Evolutionary conservation across 1,140 invertebrate species (phyloP).

Genomic region (Diorhabda elongata): DNA sequence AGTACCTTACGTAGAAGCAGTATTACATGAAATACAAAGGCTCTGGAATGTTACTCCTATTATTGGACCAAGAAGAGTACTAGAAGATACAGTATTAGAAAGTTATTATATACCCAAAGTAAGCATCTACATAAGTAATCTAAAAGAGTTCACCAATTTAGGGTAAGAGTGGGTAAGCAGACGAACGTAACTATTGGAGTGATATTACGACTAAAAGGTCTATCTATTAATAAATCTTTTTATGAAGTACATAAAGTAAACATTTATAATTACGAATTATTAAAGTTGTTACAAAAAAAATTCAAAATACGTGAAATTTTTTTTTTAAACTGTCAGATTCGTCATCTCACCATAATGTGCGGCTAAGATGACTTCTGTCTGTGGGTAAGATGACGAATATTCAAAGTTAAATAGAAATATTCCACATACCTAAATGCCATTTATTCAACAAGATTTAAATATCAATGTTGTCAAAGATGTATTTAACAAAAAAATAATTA

Average conservation of each 20-base stretch:
- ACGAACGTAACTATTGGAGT: not conserved
- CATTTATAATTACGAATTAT: too few species aligned
- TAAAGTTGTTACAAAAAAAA: too few species aligned
- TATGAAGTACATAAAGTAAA: too few species aligned
- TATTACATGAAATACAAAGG: slow-evolving; percentile 59
- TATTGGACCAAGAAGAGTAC: slow-evolving; percentile 62
- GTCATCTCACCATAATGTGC: not conserved
- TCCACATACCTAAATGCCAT: not conserved
- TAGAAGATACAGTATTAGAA: slow-evolving; percentile 55
- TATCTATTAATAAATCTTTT: too few species aligned
- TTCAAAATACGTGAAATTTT: too few species aligned
- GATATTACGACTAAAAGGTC: not conserved
- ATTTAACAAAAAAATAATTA: not conserved
- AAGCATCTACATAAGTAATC: slow-evolving; percentile 11
- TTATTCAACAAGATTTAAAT: not conserved
- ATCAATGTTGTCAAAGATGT: not conserved
- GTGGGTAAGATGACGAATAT: too few species aligned
- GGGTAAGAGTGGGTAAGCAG: not conserved
- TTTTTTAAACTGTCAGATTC: not conserved
- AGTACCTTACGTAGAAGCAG: slow-evolving; percentile 54
- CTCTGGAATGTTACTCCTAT: slow-evolving; percentile 57
- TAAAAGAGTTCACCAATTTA: too few species aligned
- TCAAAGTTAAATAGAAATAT: not conserved
- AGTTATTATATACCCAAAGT: slow-evolving; percentile 65
- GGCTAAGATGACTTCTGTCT: not conserved